Evolutionary conservation across 2,113 vertebrate genomes (phyloP).

Genomic region (Loxodonta africana): DNA sequence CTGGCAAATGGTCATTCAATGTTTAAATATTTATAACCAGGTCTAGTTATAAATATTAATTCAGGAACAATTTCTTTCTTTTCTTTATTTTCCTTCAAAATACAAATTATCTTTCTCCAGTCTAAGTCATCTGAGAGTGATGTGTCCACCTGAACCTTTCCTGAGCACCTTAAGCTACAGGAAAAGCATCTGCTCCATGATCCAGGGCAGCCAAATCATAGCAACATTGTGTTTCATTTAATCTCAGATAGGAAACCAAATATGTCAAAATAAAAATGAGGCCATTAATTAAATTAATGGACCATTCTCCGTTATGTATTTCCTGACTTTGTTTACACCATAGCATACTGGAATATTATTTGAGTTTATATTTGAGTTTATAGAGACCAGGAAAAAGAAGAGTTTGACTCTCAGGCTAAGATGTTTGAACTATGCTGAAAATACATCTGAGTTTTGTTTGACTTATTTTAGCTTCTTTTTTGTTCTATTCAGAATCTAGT

Average conservation of each 20-base stretch:
- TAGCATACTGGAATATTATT: neutral
- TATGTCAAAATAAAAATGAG: neutral
- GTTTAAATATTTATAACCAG: neutral
- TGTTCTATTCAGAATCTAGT: neutral
- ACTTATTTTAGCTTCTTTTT: neutral
- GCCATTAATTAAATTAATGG: neutral
- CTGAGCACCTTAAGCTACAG: neutral
- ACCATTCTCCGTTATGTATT: neutral
- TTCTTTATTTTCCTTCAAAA: neutral
- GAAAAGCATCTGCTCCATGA: neutral
- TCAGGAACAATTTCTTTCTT: neutral
- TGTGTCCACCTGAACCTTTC: neutral
- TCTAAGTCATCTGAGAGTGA: neutral
- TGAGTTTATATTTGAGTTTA: neutral
- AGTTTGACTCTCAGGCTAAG: neutral
- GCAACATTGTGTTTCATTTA: neutral
- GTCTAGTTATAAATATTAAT: neutral
- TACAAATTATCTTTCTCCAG: neutral
- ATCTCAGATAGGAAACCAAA: neutral
- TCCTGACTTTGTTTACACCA: neutral
- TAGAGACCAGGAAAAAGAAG: neutral
- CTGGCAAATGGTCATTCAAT: neutral
- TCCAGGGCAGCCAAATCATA: neutral
- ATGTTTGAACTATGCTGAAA: neutral
- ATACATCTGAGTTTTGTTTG: neutral